Conservation (phyloP, 1,140 invertebrate species). For the Aphelenchoides fujianensis region DNA sequence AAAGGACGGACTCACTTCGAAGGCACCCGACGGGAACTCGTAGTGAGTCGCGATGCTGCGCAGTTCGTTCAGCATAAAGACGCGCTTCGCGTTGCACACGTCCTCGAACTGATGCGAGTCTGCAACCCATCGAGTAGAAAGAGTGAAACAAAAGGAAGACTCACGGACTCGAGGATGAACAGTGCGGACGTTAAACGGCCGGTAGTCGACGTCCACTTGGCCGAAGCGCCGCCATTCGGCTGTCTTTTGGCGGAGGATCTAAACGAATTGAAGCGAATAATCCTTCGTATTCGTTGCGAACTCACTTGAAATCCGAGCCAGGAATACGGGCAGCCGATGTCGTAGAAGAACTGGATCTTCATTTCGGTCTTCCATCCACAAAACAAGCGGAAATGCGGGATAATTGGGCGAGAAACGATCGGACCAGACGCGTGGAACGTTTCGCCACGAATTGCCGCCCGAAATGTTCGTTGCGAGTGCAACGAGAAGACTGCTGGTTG, state of each 20-base stretch:
- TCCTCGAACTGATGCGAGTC: background rate
- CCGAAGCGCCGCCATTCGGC: background rate
- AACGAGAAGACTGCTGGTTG: too few species aligned
- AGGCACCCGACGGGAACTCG: background rate
- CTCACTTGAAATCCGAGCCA: conserved; percentile 16
- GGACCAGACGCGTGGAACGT: too few species aligned
- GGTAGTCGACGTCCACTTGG: background rate
- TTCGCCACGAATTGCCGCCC: too few species aligned
- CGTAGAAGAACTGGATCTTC: conserved; percentile 20
- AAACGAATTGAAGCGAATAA: conserved; percentile 4
- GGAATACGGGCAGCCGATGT: conserved; percentile 9
- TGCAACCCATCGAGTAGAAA: background rate
- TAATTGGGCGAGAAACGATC: too few species aligned
- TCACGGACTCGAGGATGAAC: conserved; percentile 3
- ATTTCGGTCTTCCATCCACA: too few species aligned
- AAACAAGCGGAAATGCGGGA: too few species aligned
- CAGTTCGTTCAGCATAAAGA: background rate
- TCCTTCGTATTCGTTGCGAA: too few species aligned
- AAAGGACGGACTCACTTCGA: background rate
- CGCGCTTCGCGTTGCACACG: background rate
- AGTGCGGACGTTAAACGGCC: background rate
- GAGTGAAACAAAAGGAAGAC: background rate
- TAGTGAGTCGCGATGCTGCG: conserved; percentile 8
- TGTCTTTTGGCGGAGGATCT: conserved; percentile 13
- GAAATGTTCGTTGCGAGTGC: too few species aligned